Evolutionary conservation across 2,113 vertebrate genomes (phyloP).

Genomic region (Noturus placidus): DNA sequence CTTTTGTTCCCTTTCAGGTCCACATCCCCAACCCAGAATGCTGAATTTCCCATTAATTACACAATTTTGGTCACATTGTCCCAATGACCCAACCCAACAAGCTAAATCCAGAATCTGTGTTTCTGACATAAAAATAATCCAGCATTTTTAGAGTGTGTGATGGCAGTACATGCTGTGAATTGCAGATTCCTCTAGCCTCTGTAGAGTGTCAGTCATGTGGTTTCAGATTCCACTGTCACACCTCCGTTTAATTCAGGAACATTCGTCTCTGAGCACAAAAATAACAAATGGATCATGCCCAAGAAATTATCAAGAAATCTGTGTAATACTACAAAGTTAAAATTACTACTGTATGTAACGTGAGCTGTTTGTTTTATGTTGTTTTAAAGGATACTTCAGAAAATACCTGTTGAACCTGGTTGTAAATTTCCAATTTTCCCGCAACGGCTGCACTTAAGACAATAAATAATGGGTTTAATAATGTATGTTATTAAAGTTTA

Average conservation of each 20-base stretch:
- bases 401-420: background rate
- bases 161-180: background rate
- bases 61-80: background rate
- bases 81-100: background rate
- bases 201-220: background rate
- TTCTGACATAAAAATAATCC: background rate
- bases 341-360: background rate
- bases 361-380: background rate
- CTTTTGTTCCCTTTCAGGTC: background rate
- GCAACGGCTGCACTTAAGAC: background rate
- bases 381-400: background rate
- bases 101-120: background rate
- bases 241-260: background rate
- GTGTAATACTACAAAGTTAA: background rate
- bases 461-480: conserved; percentile 7
- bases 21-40: background rate
- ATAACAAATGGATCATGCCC: background rate
- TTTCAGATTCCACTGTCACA: background rate
- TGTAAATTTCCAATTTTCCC: background rate
- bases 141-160: background rate
- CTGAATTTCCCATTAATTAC: background rate
- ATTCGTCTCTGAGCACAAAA: background rate
- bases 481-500: background rate
- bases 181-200: background rate
- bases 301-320: background rate